A percentile compares a stretch with the other conserved stretches of the same genome.
These are phyloP conservation scores for Arenaria interpres DNA, from an alignment of 2,113 vertebrate species.

Conservation along the genomic window DNA sequence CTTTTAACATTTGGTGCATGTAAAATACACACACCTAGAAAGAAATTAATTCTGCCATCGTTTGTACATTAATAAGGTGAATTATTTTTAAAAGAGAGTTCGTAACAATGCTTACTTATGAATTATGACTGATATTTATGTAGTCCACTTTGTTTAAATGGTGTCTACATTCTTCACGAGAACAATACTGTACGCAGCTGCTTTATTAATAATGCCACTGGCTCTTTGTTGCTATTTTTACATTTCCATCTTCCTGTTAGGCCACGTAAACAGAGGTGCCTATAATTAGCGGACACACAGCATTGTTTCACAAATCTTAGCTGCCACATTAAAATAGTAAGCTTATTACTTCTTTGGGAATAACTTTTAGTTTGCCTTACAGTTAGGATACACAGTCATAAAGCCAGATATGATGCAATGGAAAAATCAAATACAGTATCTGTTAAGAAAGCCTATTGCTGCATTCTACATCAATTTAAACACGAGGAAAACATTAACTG, in stretches of 20 bases:
- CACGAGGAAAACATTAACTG: neutral
- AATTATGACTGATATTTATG: neutral
- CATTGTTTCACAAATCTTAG: slow-evolving; percentile 41
- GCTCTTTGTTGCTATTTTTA: slow-evolving; percentile 66
- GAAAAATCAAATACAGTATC: neutral
- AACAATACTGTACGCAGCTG: slow-evolving; percentile 53
- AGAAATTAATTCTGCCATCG: neutral
- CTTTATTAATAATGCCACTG: slow-evolving; percentile 19
- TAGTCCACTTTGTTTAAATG: slow-evolving; percentile 39
- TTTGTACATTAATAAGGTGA: neutral
- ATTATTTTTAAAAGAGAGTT: slow-evolving; percentile 1
- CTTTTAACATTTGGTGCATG: neutral
- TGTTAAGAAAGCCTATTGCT: neutral
- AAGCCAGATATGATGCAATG: neutral
- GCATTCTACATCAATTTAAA: neutral
- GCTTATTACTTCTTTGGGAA: slow-evolving; percentile 5
- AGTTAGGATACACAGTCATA: neutral
- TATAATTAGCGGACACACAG: neutral
- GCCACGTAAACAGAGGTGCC: slow-evolving; percentile 24
- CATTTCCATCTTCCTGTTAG: slow-evolving; percentile 42
- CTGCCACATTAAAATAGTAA: slow-evolving; percentile 23
- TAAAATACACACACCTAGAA: neutral
- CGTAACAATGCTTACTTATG: neutral
- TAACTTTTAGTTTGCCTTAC: neutral
- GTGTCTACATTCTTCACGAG: neutral